Evolutionary conservation across 2,113 vertebrate species (phyloP).

Genomic region (Mormoops blainvillei): DNA sequence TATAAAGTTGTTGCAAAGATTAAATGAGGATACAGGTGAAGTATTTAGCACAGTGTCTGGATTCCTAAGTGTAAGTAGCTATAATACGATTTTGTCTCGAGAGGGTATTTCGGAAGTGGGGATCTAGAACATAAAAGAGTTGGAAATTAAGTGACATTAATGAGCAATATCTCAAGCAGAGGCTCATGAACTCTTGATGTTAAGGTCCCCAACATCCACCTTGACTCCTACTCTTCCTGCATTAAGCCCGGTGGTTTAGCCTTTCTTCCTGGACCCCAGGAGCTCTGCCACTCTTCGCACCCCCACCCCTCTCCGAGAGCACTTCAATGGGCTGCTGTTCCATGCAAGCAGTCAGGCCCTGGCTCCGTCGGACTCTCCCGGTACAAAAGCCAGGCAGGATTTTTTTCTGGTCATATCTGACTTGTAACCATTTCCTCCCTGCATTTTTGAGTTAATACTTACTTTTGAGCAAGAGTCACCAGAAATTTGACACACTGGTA

Average conservation of each 20-base stretch:
- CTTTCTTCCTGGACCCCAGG: background rate
- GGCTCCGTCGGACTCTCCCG: background rate
- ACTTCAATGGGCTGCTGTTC: background rate
- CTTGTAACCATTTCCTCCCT: background rate
- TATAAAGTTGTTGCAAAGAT: background rate
- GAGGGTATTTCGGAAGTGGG: background rate
- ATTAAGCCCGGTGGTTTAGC: background rate
- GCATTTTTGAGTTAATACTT: constrained; percentile 75
- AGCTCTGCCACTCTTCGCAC: background rate
- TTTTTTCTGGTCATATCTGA: background rate
- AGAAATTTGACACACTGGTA: constrained; percentile 99
- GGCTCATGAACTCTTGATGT: background rate
- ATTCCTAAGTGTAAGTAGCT: background rate
- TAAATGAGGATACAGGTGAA: background rate
- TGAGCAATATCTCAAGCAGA: background rate
- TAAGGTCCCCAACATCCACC: background rate
- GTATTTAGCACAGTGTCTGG: background rate
- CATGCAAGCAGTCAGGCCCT: background rate
- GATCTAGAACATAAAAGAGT: background rate
- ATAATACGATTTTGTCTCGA: background rate
- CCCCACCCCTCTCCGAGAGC: background rate
- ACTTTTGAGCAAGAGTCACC: constrained; percentile 98
- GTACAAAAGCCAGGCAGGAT: background rate
- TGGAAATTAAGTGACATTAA: background rate
- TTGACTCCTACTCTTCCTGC: background rate